A percentile compares a stretch with the other conserved stretches of the same genome.
Evolutionary conservation across 2,113 vertebrate genomes (phyloP).

Genomic region (Lophius piscatorius): DNA sequence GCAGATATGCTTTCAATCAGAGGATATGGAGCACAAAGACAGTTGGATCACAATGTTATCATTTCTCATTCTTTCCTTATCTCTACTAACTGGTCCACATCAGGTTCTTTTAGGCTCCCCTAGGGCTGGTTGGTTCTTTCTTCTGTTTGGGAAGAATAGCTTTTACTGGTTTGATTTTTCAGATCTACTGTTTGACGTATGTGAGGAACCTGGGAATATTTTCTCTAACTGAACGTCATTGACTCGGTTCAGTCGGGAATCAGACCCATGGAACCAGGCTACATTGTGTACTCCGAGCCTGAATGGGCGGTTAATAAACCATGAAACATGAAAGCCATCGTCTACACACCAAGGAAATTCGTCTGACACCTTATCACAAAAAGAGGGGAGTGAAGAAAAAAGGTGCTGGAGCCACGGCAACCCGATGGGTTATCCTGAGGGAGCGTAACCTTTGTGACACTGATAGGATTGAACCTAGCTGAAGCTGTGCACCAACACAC

Average conservation of each 20-base stretch:
- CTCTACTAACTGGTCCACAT: neutral
- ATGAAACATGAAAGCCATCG: slow-evolving; percentile 81
- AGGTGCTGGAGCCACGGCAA: slow-evolving; percentile 59
- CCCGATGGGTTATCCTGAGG: slow-evolving; percentile 78
- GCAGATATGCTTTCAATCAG: slow-evolving; percentile 44
- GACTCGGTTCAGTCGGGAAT: slow-evolving; percentile 18
- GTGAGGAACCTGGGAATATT: neutral
- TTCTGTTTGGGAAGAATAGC: neutral
- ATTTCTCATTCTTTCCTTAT: neutral
- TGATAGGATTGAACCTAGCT: slow-evolving; percentile 79
- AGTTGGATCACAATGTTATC: slow-evolving; percentile 20
- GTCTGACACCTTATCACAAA: slow-evolving; percentile 81
- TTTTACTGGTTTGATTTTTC: too few species aligned
- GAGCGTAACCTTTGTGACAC: slow-evolving; percentile 81
- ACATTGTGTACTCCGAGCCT: slow-evolving; percentile 69
- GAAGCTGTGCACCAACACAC: slow-evolving; percentile 41
- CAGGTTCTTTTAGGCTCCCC: neutral
- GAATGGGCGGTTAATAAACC: slow-evolving; percentile 61
- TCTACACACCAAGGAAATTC: slow-evolving; percentile 79
- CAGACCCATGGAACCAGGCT: slow-evolving; percentile 52
- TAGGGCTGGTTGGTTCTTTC: neutral
- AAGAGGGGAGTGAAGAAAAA: slow-evolving; percentile 65
- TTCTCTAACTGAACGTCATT: neutral
- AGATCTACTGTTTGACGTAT: too few species aligned
- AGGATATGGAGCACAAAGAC: slow-evolving; percentile 4